A percentile compares a stretch with the other conserved stretches of the same genome.
Conservation (phyloP, 2,797 vertebrate genomes). For the Rhinella marina region DNA sequence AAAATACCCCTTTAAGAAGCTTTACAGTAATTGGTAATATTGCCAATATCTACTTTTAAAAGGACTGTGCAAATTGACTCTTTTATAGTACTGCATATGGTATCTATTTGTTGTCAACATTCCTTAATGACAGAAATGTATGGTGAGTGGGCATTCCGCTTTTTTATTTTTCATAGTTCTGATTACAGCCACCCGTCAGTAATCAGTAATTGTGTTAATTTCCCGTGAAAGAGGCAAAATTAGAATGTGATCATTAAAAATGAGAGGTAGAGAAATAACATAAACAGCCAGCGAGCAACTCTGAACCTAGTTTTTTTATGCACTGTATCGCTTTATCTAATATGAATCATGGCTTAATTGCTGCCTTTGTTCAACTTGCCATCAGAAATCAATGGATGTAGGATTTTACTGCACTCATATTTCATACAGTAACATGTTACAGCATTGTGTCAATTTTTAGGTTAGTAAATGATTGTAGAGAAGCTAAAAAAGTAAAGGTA, state of each 20-base stretch:
- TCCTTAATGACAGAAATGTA: background rate
- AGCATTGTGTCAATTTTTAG: slow-evolving; percentile 1
- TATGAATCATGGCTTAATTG: slow-evolving; percentile 12
- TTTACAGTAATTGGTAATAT: background rate
- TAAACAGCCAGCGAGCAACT: background rate
- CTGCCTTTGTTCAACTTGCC: background rate
- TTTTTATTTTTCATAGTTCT: background rate
- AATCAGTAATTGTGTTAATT: background rate
- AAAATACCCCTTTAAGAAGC: no score
- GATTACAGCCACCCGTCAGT: background rate
- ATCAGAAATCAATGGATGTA: background rate
- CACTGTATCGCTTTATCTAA: background rate
- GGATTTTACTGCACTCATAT: background rate
- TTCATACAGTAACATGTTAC: background rate
- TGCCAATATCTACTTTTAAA: no score
- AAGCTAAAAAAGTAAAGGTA: background rate
- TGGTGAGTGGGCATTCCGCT: background rate
- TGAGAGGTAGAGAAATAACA: background rate
- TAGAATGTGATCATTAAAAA: background rate
- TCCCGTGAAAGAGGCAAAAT: background rate
- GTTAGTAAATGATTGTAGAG: slow-evolving; percentile 2
- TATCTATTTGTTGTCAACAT: background rate
- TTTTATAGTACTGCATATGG: background rate
- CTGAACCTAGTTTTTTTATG: background rate
- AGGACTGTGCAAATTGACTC: background rate